A percentile compares a stretch with the other conserved stretches of the same genome.
Evolutionary conservation across 1,140 invertebrate genomes (phyloP).

Genomic region (Trichonephila clavipes): DNA sequence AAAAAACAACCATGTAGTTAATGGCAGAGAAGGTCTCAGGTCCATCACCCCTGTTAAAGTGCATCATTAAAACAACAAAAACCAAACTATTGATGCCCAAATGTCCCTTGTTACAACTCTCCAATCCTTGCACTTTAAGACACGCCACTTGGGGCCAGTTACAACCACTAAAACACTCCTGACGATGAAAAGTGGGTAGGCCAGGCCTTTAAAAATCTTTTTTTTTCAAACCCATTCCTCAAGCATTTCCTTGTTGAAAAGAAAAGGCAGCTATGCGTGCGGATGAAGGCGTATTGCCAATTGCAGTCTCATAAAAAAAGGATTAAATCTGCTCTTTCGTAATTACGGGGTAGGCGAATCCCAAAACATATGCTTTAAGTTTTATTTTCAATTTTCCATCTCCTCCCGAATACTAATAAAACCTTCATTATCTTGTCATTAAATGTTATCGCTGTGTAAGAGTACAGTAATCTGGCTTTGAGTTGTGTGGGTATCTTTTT

Average conservation of each 20-base stretch:
- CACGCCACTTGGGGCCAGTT: not conserved
- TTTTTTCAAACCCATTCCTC: not conserved
- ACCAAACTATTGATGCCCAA: too few species aligned
- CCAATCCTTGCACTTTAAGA: conserved; percentile 4
- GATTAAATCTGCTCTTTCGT: conserved; percentile 23
- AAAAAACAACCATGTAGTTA: too few species aligned
- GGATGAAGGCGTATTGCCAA: not conserved
- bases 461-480: not conserved
- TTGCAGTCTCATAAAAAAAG: conserved; percentile 1
- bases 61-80: too few species aligned
- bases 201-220: not conserved
- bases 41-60: too few species aligned
- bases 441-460: conserved; percentile 5
- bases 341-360: conserved; percentile 27
- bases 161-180: not conserved
- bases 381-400: conserved; percentile 45
- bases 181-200: not conserved
- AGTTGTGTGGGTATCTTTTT: too few species aligned
- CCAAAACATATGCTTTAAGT: conserved; percentile 22
- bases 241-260: not conserved
- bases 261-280: not conserved
- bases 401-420: not conserved
- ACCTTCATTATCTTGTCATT: conserved; percentile 44
- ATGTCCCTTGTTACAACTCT: not conserved
- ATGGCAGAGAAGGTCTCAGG: too few species aligned